Base-by-base conservation (phyloP, 2,113 vertebrate genomes). In the Sinocyclocheilus anophthalmus region DNA sequence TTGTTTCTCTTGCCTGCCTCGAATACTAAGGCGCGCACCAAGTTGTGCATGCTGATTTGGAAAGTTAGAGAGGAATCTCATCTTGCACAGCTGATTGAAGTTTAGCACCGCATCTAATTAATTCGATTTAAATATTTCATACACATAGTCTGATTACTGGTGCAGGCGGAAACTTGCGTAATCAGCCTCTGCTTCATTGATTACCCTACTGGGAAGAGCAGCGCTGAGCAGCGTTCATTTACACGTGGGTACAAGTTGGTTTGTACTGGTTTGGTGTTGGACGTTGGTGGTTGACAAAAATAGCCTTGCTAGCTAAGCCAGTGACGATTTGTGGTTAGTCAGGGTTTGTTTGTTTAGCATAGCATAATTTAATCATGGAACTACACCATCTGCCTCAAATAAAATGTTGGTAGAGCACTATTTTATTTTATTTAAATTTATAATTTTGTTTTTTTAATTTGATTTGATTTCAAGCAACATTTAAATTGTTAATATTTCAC, bases 1-100 rank as follows among this genome's bases (percentile, higher is more conserved):
- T 73, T 89, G 87, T 87, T 84, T 80, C 81, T 80, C n/a, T 18
- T 10, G 80, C 75, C 88, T 89, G 86, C 86, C 84, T 30, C 30
- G 86, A 87, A 89, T 89, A 85, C 86, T 59, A 86, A 63, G 75
- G 6, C 61, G 37, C 7, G 20, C 11, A n/a, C 24, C 70, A 65
- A 88, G 80, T 75, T 84, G 61, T 13, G 37, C 87, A 73, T 81
- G 69, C 83, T 84, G 67, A 87, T 87, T 65, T 70, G 61, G 72
- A 87, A 20, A 75, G 76, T 70, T 80, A 20, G 30, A 9, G 67
- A 63, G 16, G 65, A 63, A 48, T 45, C 67, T 86, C 22, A 20
- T 80, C 84, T 72, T 26, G 33, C 37, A 37, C 76, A 77, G 45
- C 76, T 80, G 84, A 79, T 57, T 79, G 84, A 80, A 85, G 84